Evolutionary conservation across 2,797 vertebrate genomes (phyloP), one percentile per base, ranked within the genome.

Genomic region (Tapera naevia): DNA sequence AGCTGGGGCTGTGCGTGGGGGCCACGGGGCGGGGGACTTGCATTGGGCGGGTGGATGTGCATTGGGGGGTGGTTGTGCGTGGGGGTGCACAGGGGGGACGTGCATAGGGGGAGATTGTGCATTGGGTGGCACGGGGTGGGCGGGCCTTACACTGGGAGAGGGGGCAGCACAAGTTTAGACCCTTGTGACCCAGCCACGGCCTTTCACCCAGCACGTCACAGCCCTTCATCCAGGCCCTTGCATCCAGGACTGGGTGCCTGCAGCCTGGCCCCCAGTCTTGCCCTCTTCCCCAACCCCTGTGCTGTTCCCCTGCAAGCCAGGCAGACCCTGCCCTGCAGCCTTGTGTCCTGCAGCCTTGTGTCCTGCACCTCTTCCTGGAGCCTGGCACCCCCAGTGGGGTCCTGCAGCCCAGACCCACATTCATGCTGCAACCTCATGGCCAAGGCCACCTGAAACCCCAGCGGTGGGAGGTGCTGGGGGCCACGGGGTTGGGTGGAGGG

Each of bases 371-470:
- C 9, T 7, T 41, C 16, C 33, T 24, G 24, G 32, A 39, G 23
- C 19, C 30, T 60, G 18, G 33, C 53, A 56, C 25, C 33, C 24
- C 39, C 6, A 23, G 13, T 21, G 1, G 8, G 7, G 14, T 32
- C 11, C 37, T 51, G 71, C 75, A n/a, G 15, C 8, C n/a, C 3
- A 1, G 24, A 58, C 17, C 28, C 15, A 2, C 13, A 48, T 65
- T 61, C 43, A 12, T 27, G 69, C 30, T 6, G 1, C 54, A 37
- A 13, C 41, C n/a, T 17, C 5, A 0, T 35, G 28, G 4, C 57
- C 4, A 1, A 56, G 2, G 43, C 45, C 39, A 1, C 4, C 4
- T 27, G 19, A 46, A 69, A 28, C n/a, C 3, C 17, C 37, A 6
- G 11, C 0, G 0, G 14, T 28, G 46, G 43, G 56, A 69, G 21